phyloP scores from a whole-genome alignment of 2,113 vertebrate genomes.

The Pica pica region DNA sequence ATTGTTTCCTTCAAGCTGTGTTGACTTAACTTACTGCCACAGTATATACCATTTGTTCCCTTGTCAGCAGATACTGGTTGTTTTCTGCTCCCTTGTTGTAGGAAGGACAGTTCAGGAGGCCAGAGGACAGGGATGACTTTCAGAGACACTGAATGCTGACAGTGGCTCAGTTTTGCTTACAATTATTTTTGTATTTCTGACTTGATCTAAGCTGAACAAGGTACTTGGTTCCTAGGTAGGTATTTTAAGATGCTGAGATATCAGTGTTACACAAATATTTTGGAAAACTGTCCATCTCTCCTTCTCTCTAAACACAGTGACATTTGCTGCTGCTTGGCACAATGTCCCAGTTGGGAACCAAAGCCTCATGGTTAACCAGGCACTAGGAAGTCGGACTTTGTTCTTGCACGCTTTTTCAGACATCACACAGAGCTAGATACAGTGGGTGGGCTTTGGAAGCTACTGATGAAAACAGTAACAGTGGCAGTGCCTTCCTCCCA shows the following conservation, averaged over 20 bases:
- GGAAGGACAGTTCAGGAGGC: neutral
- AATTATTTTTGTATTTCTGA: neutral
- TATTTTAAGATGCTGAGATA: neutral
- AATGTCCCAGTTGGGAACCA: neutral
- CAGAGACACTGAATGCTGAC: neutral
- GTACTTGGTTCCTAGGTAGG: neutral
- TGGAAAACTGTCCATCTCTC: neutral
- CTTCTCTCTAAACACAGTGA: neutral
- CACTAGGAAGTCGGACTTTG: neutral
- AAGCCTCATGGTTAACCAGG: neutral
- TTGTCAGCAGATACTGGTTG: neutral
- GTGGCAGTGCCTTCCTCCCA: neutral
- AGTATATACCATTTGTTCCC: neutral
- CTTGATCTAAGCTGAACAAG: neutral
- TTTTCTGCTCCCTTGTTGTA: neutral
- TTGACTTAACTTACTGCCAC: neutral
- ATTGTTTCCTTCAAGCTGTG: neutral
- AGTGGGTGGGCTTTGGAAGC: neutral
- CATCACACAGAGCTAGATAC: neutral
- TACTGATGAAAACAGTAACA: neutral
- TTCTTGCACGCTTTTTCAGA: neutral
- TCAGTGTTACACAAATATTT: neutral
- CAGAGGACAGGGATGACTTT: neutral
- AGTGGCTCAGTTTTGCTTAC: neutral
- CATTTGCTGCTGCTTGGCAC: neutral